Evolutionary conservation across 2,888 invertebrate genomes (phyloP).

Genomic region (Pedicia rivosa): DNA sequence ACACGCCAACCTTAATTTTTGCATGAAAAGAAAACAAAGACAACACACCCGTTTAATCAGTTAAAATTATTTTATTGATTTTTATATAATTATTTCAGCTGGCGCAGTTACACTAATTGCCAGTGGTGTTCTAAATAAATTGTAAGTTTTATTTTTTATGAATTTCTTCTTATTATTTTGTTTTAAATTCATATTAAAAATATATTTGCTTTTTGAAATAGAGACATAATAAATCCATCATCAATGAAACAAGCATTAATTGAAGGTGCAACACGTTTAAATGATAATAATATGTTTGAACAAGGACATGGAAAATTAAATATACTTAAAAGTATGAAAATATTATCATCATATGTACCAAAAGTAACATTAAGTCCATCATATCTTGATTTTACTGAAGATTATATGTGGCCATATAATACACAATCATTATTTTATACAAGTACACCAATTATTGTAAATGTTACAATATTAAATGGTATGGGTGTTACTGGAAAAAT

Average conservation of each 20-base stretch:
- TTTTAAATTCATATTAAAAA: not conserved
- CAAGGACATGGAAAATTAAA: constrained; percentile 93
- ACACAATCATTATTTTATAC: constrained; percentile 85
- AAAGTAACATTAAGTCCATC: constrained; percentile 53
- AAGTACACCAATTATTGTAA: constrained; percentile 75
- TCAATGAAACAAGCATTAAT: constrained; percentile 93
- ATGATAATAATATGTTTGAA: constrained; percentile 89
- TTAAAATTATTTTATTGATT: too few relatives aligned
- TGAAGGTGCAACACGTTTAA: constrained; percentile 69
- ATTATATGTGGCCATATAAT: constrained; percentile 98
- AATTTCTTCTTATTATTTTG: not conserved
- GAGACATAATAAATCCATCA: constrained; percentile 65
- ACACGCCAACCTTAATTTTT: too few relatives aligned
- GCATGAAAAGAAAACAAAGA: too few relatives aligned
- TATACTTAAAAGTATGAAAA: constrained; percentile 58
- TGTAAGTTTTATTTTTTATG: constrained; percentile 8
- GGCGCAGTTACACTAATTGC: constrained; percentile 84
- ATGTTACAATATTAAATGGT: constrained; percentile 88
- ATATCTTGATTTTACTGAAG: constrained; percentile 86
- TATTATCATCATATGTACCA: constrained; percentile 39
- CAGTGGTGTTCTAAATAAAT: constrained; percentile 52
- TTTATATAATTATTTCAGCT: too few relatives aligned
- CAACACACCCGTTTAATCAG: too few relatives aligned
- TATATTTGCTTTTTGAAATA: constrained; percentile 11
- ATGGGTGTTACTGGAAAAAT: constrained; percentile 79